Conservation (phyloP, 2,888 invertebrate genomes). For the Oxytorus armatus region DNA sequence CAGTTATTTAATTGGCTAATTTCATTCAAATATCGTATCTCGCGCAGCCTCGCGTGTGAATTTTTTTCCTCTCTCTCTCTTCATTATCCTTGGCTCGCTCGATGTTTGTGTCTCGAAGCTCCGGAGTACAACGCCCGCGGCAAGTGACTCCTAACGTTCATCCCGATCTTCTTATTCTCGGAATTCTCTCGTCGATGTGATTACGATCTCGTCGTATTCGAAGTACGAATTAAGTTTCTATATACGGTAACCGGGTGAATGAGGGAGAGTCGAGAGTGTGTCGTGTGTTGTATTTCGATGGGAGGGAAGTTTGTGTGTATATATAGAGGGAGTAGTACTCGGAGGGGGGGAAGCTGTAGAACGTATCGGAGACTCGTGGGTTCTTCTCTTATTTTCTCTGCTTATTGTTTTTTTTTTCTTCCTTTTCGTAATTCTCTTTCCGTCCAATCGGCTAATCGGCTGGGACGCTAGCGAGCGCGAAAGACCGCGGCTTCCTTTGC, state of each 20-base stretch:
- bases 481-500: conserved; percentile 70
- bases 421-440: conserved; percentile 49
- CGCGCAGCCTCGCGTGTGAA: neutral
- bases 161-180: conserved; percentile 30
- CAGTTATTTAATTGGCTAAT: neutral
- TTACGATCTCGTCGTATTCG: conserved; percentile 46
- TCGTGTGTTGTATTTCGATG: conserved; percentile 41
- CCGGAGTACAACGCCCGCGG: neutral
- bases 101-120: neutral
- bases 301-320: conserved; percentile 52
- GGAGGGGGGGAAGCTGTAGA: conserved; percentile 27
- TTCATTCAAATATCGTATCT: neutral
- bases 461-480: conserved; percentile 65
- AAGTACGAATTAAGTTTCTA: conserved; percentile 66
- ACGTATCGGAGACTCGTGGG: conserved; percentile 45
- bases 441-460: conserved; percentile 72
- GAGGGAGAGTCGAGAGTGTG: conserved; percentile 43
- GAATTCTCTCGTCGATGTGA: conserved; percentile 36
- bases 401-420: conserved; percentile 40
- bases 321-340: conserved; percentile 45
- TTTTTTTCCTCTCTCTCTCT: neutral
- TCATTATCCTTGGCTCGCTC: neutral
- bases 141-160: conserved; percentile 1
- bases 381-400: conserved; percentile 28
- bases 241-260: conserved; percentile 53